Conservation (phyloP, 2,113 vertebrate species). For the Orientallactaga bullata region DNA sequence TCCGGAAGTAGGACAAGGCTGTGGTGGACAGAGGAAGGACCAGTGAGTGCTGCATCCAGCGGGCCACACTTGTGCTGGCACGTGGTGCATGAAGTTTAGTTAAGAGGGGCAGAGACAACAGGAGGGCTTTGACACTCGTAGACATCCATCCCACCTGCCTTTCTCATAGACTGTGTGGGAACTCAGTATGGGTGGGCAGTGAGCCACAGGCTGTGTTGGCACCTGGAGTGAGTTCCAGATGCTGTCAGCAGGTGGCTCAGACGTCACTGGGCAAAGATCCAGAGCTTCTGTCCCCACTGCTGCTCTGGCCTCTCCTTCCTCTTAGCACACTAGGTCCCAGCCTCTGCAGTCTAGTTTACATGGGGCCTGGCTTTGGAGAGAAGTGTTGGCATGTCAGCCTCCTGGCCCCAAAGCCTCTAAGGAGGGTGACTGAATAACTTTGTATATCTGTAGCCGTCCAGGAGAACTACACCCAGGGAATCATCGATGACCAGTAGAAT, state of each 20-base stretch:
- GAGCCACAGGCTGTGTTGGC: not conserved
- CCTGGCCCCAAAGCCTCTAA: not conserved
- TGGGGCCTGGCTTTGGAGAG: not conserved
- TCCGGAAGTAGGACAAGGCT: no score
- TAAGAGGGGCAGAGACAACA: not conserved
- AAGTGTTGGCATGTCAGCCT: not conserved
- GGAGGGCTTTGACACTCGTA: no score
- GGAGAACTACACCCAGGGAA: not conserved
- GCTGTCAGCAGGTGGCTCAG: not conserved
- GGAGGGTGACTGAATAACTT: accelerated
- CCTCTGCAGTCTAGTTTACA: not conserved
- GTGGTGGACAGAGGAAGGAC: not conserved
- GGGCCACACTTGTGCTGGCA: no score
- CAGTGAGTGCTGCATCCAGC: not conserved
- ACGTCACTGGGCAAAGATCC: not conserved
- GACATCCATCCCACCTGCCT: no score
- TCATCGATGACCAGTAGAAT: accelerated
- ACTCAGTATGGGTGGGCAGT: not conserved
- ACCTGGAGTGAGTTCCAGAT: not conserved
- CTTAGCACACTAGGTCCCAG: not conserved
- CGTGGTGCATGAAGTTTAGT: not conserved
- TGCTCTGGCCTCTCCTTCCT: not conserved
- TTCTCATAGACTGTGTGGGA: not conserved
- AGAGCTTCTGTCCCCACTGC: accelerated
- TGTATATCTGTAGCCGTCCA: no score